Conservation (phyloP, 2,797 vertebrate genomes). For the Sylvia borin region DNA sequence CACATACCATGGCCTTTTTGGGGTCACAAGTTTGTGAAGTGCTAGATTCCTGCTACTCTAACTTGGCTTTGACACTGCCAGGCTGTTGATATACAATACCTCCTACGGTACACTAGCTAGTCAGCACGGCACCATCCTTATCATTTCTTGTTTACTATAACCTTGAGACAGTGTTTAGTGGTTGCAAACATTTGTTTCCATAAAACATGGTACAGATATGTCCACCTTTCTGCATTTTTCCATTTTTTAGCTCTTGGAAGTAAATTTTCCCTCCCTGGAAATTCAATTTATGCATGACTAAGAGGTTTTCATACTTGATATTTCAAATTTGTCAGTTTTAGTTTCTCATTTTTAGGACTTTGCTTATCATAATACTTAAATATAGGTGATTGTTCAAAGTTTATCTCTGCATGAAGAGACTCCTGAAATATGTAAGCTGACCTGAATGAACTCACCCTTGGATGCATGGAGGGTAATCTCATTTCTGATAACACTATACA, state of each 20-base stretch:
- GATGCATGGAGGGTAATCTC: not conserved
- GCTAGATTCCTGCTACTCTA: slow-evolving; percentile 40
- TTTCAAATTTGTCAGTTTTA: not conserved
- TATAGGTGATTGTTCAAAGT: not conserved
- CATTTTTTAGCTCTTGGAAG: not conserved
- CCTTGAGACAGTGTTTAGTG: not conserved
- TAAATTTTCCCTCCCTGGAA: not conserved
- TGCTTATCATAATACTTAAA: not conserved
- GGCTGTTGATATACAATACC: slow-evolving; percentile 47
- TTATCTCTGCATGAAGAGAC: not conserved
- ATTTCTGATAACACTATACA: not conserved
- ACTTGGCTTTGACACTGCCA: slow-evolving; percentile 31
- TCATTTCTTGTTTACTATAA: slow-evolving; percentile 39
- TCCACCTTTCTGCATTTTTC: not conserved
- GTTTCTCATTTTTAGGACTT: not conserved
- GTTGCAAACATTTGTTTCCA: not conserved
- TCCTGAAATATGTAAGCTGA: not conserved
- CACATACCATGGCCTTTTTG: not conserved
- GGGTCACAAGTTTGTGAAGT: not conserved
- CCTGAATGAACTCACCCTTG: not conserved
- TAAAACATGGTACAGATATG: not conserved
- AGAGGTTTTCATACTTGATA: not conserved
- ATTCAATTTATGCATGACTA: not conserved
- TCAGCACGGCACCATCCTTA: slow-evolving; percentile 28
- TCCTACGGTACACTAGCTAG: not conserved